phyloP scores from a whole-genome alignment of 2,797 vertebrate genomes.

The Chloroceryle amazona region DNA sequence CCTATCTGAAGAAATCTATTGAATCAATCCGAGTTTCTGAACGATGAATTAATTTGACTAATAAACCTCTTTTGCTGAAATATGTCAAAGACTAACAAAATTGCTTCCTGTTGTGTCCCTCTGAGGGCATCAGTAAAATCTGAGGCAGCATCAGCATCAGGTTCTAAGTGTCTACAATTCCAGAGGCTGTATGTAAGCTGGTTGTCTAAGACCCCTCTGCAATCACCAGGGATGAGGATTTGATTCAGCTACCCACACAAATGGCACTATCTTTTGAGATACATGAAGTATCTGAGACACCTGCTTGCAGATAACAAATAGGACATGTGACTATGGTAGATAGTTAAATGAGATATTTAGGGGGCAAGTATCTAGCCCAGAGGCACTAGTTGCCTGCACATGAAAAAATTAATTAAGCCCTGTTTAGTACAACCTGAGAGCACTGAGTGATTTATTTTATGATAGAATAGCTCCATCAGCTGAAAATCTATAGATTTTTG shows the following conservation, averaged over 20 bases:
- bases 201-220: not conserved
- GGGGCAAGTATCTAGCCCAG: not conserved
- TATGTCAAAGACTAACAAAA: not conserved
- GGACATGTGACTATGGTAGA: not conserved
- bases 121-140: not conserved
- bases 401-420: not conserved
- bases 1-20: not conserved
- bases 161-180: not conserved
- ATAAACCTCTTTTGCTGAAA: not conserved
- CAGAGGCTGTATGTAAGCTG: not conserved
- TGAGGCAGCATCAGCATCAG: not conserved
- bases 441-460: not conserved
- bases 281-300: accelerated
- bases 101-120: not conserved
- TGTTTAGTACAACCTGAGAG: not conserved
- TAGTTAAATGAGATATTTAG: not conserved
- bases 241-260: not conserved
- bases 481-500: not conserved
- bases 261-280: not conserved
- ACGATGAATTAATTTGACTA: not conserved
- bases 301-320: not conserved
- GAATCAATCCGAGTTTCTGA: not conserved
- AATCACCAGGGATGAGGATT: not conserved
- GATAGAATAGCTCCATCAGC: not conserved
- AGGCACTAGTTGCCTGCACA: not conserved